Conservation (phyloP, 2,797 vertebrate species). For the Sebastes steindachneri region DNA sequence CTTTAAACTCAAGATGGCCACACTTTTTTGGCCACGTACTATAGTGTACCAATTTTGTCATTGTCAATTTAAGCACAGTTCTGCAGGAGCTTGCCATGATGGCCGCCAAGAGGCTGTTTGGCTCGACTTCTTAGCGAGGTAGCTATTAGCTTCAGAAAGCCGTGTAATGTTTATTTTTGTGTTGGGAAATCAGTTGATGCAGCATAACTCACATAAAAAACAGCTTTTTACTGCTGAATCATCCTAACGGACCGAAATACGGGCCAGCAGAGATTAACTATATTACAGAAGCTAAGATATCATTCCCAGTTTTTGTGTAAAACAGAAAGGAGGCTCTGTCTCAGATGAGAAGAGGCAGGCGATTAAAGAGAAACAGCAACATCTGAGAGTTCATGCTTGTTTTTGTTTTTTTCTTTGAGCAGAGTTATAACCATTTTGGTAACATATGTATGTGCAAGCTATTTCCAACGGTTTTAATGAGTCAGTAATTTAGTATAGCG, state of each 20-base stretch:
- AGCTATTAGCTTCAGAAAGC: neutral
- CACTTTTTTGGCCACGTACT: neutral
- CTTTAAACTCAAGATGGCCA: neutral
- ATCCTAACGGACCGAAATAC: neutral
- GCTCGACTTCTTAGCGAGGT: neutral
- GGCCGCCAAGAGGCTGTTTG: neutral
- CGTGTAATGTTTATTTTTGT: neutral
- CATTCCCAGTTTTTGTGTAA: neutral
- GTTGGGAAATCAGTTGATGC: neutral
- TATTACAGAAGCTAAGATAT: neutral
- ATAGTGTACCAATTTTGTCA: neutral
- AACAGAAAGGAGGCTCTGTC: neutral
- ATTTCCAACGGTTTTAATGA: constrained; percentile 21
- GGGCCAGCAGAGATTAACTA: neutral
- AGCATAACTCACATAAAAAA: neutral
- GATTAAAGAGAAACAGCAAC: neutral
- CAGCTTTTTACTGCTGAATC: neutral
- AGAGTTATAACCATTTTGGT: neutral
- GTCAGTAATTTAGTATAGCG: neutral
- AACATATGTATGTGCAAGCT: constrained; percentile 9
- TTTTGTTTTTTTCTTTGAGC: neutral
- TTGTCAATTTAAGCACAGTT: neutral
- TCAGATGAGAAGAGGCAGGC: neutral
- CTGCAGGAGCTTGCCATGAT: neutral
- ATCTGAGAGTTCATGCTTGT: neutral